phyloP scores from a whole-genome alignment of 2,888 invertebrate species.

The Sepioteuthis lessoniana region DNA sequence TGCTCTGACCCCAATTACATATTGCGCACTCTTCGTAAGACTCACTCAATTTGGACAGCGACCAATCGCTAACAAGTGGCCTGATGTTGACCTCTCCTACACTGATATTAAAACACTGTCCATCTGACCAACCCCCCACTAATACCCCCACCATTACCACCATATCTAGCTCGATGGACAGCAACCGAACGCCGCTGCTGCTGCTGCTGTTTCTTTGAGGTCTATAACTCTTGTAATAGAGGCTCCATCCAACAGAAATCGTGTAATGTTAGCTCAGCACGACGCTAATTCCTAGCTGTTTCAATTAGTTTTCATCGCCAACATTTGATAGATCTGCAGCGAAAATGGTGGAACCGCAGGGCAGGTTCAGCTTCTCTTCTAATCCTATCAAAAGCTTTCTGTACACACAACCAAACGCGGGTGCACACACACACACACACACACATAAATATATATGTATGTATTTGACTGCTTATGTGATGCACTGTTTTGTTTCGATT shows the following conservation, averaged over 20 bases:
- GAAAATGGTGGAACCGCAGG: not conserved
- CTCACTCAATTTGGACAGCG: not conserved
- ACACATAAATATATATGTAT: too few relatives aligned
- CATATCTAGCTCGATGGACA: not conserved
- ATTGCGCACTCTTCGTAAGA: not conserved
- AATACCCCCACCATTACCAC: too few relatives aligned
- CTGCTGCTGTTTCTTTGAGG: too few relatives aligned
- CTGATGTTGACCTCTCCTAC: not conserved
- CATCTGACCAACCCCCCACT: not conserved
- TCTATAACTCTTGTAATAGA: not conserved
- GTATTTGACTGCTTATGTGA: too few relatives aligned
- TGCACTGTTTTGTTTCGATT: too few relatives aligned
- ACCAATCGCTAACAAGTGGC: slow-evolving; percentile 12
- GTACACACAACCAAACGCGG: too few relatives aligned
- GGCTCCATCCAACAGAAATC: not conserved
- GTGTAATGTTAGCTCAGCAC: not conserved
- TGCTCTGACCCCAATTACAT: not conserved
- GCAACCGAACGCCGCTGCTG: not conserved
- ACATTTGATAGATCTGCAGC: not conserved
- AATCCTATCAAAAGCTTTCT: too few relatives aligned
- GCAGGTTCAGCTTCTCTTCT: too few relatives aligned
- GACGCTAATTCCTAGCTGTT: not conserved
- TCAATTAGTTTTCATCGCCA: not conserved
- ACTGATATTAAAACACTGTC: not conserved
- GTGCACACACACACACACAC: too few relatives aligned